Evolutionary conservation across 1,140 invertebrate genomes (phyloP).

Genomic region (Atta colombica): DNA sequence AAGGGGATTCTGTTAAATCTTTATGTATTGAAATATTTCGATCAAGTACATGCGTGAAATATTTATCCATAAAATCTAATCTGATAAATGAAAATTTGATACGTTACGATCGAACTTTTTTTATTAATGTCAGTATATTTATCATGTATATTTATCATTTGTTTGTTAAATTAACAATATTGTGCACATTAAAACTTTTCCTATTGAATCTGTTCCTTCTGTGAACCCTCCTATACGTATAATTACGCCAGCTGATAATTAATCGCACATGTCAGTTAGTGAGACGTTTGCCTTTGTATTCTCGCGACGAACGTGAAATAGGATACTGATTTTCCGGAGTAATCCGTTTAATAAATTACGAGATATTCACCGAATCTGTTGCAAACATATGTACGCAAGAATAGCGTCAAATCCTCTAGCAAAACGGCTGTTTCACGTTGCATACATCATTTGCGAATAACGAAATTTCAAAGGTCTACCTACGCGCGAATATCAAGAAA

Average conservation of each 20-base stretch:
- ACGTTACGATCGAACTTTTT: neutral
- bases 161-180: neutral
- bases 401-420: constrained; percentile 16
- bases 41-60: neutral
- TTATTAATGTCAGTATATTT: neutral
- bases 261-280: constrained; percentile 42
- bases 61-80: neutral
- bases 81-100: constrained; percentile 19
- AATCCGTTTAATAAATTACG: constrained; percentile 67
- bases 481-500: constrained; percentile 59
- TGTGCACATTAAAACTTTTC: neutral
- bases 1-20: constrained; percentile 17
- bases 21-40: constrained; percentile 29
- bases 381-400: neutral
- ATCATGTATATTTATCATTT: neutral
- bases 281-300: constrained; percentile 34
- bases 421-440: constrained; percentile 16
- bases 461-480: constrained; percentile 61
- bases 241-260: constrained; percentile 47
- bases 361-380: constrained; percentile 38
- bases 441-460: constrained; percentile 41
- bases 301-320: neutral
- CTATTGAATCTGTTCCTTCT: neutral
- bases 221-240: neutral
- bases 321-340: constrained; percentile 24